These are phyloP conservation scores for Wiebesia pumilae DNA, from an alignment of 1,140 invertebrate genomes.

Conservation along the genomic window DNA sequence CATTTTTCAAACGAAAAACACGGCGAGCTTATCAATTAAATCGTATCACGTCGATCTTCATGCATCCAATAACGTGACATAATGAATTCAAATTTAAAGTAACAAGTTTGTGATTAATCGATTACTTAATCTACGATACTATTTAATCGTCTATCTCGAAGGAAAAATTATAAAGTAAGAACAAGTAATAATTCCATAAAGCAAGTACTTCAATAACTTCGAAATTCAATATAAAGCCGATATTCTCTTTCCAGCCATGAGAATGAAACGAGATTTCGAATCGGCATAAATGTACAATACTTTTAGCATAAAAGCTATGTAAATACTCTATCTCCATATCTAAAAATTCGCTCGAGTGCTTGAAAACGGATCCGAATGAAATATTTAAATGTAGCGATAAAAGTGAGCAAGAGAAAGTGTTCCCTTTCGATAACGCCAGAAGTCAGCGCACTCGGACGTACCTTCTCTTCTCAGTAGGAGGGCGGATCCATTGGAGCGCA, in stretches of 20 bases:
- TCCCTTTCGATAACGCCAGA: slow-evolving; percentile 31
- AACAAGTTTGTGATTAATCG: neutral
- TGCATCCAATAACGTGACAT: neutral
- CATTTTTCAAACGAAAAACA: slow-evolving; percentile 5
- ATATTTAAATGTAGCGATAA: neutral
- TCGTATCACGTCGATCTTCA: neutral
- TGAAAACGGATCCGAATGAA: neutral
- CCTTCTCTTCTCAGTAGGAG: neutral
- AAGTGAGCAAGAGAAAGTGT: slow-evolving; percentile 25
- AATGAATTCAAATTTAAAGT: slow-evolving; percentile 3
- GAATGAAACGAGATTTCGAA: neutral
- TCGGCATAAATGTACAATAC: neutral
- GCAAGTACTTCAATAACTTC: neutral
- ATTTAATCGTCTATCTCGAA: neutral
- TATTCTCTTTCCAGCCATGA: neutral
- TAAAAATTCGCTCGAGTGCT: neutral
- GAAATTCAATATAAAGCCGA: neutral
- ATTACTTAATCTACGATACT: neutral
- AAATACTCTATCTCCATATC: neutral
- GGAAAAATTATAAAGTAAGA: neutral
- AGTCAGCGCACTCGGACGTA: neutral
- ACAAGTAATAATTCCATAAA: neutral
- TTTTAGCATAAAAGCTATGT: neutral
- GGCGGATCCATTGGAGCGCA: neutral
- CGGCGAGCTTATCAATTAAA: slow-evolving; percentile 7